Evolutionary conservation across 2,888 invertebrate genomes (phyloP).

Genomic region (Bembecia ichneumoniformis): DNA sequence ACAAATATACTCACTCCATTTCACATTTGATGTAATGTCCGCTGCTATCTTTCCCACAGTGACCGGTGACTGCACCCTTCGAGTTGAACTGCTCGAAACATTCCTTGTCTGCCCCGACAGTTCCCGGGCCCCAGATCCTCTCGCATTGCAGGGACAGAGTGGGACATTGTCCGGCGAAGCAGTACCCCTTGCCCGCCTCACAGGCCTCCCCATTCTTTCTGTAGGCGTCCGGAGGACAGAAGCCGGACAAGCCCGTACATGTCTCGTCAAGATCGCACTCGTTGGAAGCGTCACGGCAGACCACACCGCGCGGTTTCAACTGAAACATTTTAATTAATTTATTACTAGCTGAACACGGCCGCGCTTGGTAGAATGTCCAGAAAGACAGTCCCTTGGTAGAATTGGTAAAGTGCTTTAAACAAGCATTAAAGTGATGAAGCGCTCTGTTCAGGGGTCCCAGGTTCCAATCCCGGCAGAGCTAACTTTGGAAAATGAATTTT

Average conservation of each 20-base stretch:
- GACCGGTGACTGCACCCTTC: constrained; percentile 94
- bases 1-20: constrained; percentile 83
- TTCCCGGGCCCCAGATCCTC: constrained; percentile 93
- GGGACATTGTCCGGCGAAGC: constrained; percentile 94
- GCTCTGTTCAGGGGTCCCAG: no score
- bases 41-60: constrained; percentile 87
- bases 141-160: constrained; percentile 91
- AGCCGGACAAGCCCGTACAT: constrained; percentile 90
- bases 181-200: constrained; percentile 81
- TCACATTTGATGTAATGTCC: constrained; percentile 90
- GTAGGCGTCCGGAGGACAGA: constrained; percentile 91
- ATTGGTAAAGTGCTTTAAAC: no score
- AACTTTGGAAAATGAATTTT: no score
- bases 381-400: no score
- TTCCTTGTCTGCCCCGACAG: constrained; percentile 84
- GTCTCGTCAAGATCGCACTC: constrained; percentile 97
- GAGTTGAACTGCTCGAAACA: constrained; percentile 97
- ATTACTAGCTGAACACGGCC: no score
- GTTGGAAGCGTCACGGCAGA: constrained; percentile 89
- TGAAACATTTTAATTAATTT: constrained; percentile 30
- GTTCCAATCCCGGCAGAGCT: no score
- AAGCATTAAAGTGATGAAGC: no score
- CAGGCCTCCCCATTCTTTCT: constrained; percentile 95
- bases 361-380: no score
- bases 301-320: constrained; percentile 81